These are phyloP conservation scores for Pyrrhosoma nymphula DNA, from an alignment of 2,888 invertebrate species.

Conservation along the genomic window DNA sequence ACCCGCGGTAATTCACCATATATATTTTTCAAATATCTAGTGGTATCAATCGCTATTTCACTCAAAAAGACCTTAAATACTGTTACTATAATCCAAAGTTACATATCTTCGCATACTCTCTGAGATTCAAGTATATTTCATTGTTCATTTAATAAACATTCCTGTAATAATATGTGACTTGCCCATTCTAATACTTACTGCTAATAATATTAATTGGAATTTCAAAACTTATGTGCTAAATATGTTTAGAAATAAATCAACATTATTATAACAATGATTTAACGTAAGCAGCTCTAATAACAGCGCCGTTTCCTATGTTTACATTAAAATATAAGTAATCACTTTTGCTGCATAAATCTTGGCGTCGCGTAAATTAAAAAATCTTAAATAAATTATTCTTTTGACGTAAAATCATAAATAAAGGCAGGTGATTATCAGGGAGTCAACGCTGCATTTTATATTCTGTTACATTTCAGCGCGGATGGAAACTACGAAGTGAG, in stretches of 20 bases:
- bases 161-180: neutral
- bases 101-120: neutral
- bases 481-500: conserved; percentile 99
- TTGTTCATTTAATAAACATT: neutral
- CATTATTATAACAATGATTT: neutral
- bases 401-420: neutral
- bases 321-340: neutral
- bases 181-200: too few species aligned
- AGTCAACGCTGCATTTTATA: conserved; percentile 51
- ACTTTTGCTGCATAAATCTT: neutral
- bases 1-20: too few species aligned
- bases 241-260: neutral
- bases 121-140: neutral
- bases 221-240: neutral
- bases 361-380: neutral
- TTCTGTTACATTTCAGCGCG: conserved; percentile 84
- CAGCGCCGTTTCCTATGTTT: neutral
- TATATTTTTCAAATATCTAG: too few species aligned
- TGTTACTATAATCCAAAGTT: neutral
- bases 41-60: too few species aligned
- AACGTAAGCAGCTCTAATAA: neutral
- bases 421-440: conserved; percentile 25
- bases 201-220: neutral
- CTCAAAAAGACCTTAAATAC: too few species aligned
- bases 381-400: neutral